Evolutionary conservation across 2,113 vertebrate genomes (phyloP).

Genomic region (Tylochromis polylepis): DNA sequence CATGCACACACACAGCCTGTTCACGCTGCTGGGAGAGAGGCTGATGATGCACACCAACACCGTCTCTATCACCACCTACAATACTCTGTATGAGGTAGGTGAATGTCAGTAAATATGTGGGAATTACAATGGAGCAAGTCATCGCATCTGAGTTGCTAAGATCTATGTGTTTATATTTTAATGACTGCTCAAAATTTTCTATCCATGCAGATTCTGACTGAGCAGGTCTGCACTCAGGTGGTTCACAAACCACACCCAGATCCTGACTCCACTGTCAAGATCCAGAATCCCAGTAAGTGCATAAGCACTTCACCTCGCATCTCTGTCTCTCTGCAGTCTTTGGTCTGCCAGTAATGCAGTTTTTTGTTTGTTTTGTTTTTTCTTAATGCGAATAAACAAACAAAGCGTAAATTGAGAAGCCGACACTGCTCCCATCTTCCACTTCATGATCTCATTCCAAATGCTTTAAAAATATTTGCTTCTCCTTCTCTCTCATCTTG

Average conservation of each 20-base stretch:
- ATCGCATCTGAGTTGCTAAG: not conserved
- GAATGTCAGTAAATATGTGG: not conserved
- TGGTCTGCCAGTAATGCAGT: constrained; percentile 10
- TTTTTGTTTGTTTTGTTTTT: not conserved
- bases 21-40: constrained; percentile 94
- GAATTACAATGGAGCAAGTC: not conserved
- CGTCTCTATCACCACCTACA: constrained; percentile 95
- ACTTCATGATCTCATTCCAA: constrained; percentile 6
- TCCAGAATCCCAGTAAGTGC: constrained; percentile 97
- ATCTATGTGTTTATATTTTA: not conserved
- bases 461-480: not conserved
- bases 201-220: constrained; percentile 88
- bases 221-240: constrained; percentile 98
- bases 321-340: not conserved
- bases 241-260: constrained; percentile 98
- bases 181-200: not conserved
- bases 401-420: not conserved
- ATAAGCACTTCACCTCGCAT: not conserved
- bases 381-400: constrained; percentile 15
- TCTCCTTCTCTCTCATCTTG: not conserved
- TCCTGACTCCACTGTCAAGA: constrained; percentile 98
- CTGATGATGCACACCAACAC: constrained; percentile 98
- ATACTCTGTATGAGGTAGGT: constrained; percentile 95
- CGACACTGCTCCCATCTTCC: not conserved
- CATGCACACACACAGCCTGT: constrained; percentile 99